Percentiles rank a stretch among this genome's conserved stretches.
Evolutionary conservation across 2,888 invertebrate genomes (phyloP).

Genomic region (Yponomeuta evonymella): DNA sequence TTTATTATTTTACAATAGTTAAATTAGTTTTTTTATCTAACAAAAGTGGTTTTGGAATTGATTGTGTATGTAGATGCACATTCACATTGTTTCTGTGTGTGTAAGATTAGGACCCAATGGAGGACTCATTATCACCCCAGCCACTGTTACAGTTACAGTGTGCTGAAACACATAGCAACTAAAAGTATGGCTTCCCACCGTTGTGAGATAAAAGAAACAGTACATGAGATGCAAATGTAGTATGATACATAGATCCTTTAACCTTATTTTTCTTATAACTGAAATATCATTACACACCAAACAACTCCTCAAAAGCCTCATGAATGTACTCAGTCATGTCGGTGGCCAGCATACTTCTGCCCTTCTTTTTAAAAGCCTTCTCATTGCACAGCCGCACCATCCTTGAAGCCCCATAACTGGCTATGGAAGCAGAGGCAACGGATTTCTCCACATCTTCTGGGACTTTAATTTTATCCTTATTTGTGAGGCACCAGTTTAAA

Average conservation of each 20-base stretch:
- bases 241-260: background rate
- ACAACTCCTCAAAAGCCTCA: constrained; percentile 78
- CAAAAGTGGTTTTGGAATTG: too few species aligned
- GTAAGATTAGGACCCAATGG: too few species aligned
- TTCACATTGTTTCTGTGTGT: too few species aligned
- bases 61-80: too few species aligned
- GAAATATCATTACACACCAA: constrained; percentile 36
- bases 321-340: constrained; percentile 93
- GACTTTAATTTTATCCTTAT: constrained; percentile 36
- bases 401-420: constrained; percentile 88
- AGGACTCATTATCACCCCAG: too few species aligned
- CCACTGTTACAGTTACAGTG: too few species aligned
- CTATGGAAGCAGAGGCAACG: constrained; percentile 78
- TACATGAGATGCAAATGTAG: background rate
- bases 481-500: constrained; percentile 83
- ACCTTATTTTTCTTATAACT: background rate
- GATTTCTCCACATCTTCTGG: constrained; percentile 39
- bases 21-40: background rate
- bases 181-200: too few species aligned
- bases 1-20: constrained; percentile 14
- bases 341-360: constrained; percentile 89
- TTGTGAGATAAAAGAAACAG: too few species aligned
- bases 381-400: constrained; percentile 88
- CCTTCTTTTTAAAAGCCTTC: constrained; percentile 84
- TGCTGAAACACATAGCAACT: too few species aligned